Conservation (phyloP, 2,888 invertebrate genomes). For the Parnassius mnemosyne region DNA sequence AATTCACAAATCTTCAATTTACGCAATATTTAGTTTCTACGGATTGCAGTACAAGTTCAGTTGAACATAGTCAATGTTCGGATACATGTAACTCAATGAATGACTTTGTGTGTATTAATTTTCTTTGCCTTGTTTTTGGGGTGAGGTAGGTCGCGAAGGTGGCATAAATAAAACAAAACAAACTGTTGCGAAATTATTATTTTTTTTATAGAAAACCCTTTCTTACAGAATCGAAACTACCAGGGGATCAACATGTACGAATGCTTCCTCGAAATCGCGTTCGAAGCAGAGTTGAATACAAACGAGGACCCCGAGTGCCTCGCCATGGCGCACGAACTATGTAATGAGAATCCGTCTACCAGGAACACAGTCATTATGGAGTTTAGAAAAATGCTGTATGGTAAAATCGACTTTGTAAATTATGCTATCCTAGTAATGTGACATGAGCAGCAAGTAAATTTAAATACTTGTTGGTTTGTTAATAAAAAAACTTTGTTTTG, state of each 20-base stretch:
- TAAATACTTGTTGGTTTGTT: not conserved
- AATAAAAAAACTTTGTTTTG: not conserved
- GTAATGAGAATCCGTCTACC: slow-evolving; percentile 59
- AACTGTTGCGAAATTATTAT: too few species aligned
- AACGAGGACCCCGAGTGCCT: slow-evolving; percentile 59
- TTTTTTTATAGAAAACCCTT: not conserved
- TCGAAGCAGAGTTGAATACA: slow-evolving; percentile 64
- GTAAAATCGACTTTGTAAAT: slow-evolving; percentile 37
- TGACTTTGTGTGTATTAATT: too few species aligned
- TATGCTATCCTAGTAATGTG: slow-evolving; percentile 1
- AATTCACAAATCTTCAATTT: too few species aligned
- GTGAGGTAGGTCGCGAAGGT: too few species aligned
- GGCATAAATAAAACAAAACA: too few species aligned
- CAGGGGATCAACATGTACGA: slow-evolving; percentile 56
- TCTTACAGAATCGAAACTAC: slow-evolving; percentile 28
- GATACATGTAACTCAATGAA: too few species aligned
- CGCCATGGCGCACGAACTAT: slow-evolving; percentile 53
- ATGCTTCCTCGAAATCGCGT: slow-evolving; percentile 65
- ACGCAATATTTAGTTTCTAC: too few species aligned
- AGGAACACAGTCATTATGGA: slow-evolving; percentile 57
- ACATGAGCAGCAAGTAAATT: slow-evolving; percentile 12
- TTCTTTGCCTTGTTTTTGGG: too few species aligned
- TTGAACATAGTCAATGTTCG: too few species aligned
- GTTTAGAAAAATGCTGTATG: slow-evolving; percentile 62
- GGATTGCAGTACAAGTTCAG: too few species aligned